A percentile compares a stretch with the other conserved stretches of the same genome.
phyloP scores from a whole-genome alignment of 2,113 vertebrate genomes.

The Sylvilagus bachmani region DNA sequence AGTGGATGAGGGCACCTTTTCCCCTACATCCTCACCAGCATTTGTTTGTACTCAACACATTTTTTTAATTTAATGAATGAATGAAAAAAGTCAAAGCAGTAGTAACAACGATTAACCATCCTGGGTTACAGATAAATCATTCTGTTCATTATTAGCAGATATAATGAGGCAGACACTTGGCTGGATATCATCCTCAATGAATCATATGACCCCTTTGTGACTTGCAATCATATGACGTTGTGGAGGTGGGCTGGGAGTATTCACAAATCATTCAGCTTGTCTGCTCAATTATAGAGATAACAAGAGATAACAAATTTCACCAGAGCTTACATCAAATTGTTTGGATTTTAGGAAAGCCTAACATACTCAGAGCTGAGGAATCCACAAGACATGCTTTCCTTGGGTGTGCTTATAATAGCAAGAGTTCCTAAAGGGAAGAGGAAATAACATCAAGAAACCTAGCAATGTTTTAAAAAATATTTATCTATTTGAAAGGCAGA shows the following conservation, averaged over 20 bases:
- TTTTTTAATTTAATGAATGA: conserved; percentile 34
- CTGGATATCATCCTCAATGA: conserved; percentile 27
- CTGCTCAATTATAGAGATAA: conserved; percentile 61
- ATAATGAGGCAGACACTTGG: conserved; percentile 28
- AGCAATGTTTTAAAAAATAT: background rate
- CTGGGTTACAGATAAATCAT: conserved; percentile 59
- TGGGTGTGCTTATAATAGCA: conserved; percentile 15
- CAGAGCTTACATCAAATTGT: conserved; percentile 32
- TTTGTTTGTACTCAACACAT: background rate
- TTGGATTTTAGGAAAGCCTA: conserved; percentile 45
- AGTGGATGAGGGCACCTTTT: too few relatives aligned
- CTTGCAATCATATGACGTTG: conserved; percentile 58
- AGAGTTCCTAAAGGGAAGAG: conserved; percentile 19
- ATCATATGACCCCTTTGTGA: conserved; percentile 52
- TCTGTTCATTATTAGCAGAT: conserved; percentile 63
- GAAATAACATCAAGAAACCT: conserved; percentile 4
- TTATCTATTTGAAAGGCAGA: too few relatives aligned
- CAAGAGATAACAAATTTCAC: conserved; percentile 57
- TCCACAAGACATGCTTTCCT: background rate
- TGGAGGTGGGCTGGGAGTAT: conserved; percentile 55
- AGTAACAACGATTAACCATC: conserved; percentile 47
- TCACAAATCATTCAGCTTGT: conserved; percentile 60
- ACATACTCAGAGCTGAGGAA: conserved; percentile 59
- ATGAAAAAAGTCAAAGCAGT: conserved; percentile 59
- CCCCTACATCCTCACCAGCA: too few relatives aligned